Base-by-base conservation (phyloP, 2,888 invertebrate species). In the Sicus ferrugineus region DNA sequence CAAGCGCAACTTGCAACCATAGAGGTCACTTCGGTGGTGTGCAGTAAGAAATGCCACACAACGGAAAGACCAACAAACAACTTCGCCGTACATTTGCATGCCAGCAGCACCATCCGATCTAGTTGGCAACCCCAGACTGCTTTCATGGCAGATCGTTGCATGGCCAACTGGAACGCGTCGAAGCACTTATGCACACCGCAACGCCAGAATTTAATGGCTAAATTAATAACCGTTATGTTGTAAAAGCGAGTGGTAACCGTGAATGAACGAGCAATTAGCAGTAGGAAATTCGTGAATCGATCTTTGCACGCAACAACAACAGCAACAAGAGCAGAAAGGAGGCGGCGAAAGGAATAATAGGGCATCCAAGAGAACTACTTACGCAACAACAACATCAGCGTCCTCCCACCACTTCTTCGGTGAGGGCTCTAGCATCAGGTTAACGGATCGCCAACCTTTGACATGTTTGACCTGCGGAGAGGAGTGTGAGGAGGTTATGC, bases 331-430 rank as follows among this genome's bases (percentile, higher is more conserved):
- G 23, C 5, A n/a, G 1, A 50, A 50, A 21, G 23, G 21, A 5
- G 7, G 21, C 5, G n/a, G 16, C 9, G 23, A 50, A 16, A 50
- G 7, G 6, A n/a, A 9, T 48, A 46, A 69, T 48, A 69, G 48
- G 42, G 52, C 64, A 52, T 50, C 52, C 26, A 31, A 19, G 56
- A 69, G 68, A 56, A 46, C 54, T 75, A 84, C 84, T 84, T 80
- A 84, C 84, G 84, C 84, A 73, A 84, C 82, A 56, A 84, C 73
- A 6, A 83, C 82, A 77, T 83, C 82, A 59, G 81, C 79, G 76
- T 84, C 84, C 73, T 84, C 84, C 83, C 83, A 84, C 84, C 84
- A 84, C 73, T 82, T 77, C 48, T 74, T 73, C 21, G 77, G 73
- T 0, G 79, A 75, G 2, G 82, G 78, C 58, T 82, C 81, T 50